Conservation (phyloP, 2,113 vertebrate species). For the Ahaetulla prasina region DNA sequence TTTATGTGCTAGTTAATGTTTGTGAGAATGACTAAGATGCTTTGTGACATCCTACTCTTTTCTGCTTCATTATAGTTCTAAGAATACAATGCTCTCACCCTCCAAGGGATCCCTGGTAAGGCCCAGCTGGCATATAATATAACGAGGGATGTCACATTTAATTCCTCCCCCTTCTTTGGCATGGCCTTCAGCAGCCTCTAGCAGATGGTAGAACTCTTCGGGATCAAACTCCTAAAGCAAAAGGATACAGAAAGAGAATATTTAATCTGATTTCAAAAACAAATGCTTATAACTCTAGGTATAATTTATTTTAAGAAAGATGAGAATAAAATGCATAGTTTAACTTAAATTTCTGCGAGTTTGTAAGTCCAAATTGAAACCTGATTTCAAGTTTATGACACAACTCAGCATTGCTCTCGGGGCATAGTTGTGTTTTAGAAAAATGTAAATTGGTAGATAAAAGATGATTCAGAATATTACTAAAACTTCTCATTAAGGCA, state of each 20-base stretch:
- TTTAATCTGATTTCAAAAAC: conserved; percentile 10
- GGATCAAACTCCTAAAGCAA: conserved; percentile 92
- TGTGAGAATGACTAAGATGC: neutral
- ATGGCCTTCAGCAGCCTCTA: conserved; percentile 97
- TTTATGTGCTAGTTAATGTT: neutral
- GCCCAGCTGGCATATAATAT: conserved; percentile 95
- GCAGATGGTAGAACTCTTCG: conserved; percentile 95
- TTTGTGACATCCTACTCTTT: neutral
- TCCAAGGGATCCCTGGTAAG: conserved; percentile 95
- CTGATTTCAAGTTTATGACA: neutral
- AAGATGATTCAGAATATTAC: neutral
- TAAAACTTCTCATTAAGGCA: neutral
- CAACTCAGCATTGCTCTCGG: neutral
- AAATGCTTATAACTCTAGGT: neutral
- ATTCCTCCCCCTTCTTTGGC: conserved; percentile 97
- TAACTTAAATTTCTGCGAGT: neutral
- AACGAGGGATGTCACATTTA: conserved; percentile 94
- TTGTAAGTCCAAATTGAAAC: conserved; percentile 3
- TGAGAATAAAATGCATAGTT: neutral
- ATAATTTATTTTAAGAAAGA: neutral
- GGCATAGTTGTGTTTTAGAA: neutral
- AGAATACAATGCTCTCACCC: conserved; percentile 70
- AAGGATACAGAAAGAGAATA: conserved; percentile 32
- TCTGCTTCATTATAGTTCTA: neutral
- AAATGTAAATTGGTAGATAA: neutral